phyloP scores from a whole-genome alignment of 2,888 invertebrate genomes.

The Synanthedon andrenaeformis region DNA sequence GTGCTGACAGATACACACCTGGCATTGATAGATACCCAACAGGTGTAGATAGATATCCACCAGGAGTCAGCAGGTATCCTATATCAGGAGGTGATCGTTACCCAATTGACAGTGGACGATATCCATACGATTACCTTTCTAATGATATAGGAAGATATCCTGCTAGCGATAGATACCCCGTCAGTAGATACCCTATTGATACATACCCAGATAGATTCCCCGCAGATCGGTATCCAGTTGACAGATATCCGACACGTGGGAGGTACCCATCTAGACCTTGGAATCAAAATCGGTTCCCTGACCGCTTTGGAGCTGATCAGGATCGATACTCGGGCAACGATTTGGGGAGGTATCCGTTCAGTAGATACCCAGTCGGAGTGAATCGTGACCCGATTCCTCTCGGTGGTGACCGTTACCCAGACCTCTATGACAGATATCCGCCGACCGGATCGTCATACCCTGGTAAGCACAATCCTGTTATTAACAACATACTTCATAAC shows the following conservation, averaged over 20 bases:
- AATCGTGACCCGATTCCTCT: slow-evolving; percentile 61
- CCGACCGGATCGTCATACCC: slow-evolving; percentile 66
- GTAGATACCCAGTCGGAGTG: slow-evolving; percentile 57
- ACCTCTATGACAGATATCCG: slow-evolving; percentile 70
- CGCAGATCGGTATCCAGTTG: slow-evolving; percentile 36
- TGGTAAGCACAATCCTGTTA: slow-evolving; percentile 39
- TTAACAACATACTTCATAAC: neutral
- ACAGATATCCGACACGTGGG: slow-evolving; percentile 38
- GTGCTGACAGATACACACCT: slow-evolving; percentile 51
- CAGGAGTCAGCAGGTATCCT: slow-evolving; percentile 43
- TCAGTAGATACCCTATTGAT: slow-evolving; percentile 50
- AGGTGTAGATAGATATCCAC: slow-evolving; percentile 46
- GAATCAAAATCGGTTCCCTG: slow-evolving; percentile 51
- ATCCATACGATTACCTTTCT: slow-evolving; percentile 32
- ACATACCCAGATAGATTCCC: slow-evolving; percentile 45
- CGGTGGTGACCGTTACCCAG: slow-evolving; percentile 62
- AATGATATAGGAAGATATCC: slow-evolving; percentile 35
- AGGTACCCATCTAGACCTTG: slow-evolving; percentile 41
- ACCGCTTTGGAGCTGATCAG: slow-evolving; percentile 64
- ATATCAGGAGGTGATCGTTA: slow-evolving; percentile 34
- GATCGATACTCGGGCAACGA: slow-evolving; percentile 47
- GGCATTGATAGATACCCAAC: slow-evolving; percentile 56
- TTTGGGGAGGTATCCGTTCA: slow-evolving; percentile 58
- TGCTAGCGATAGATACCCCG: slow-evolving; percentile 44
- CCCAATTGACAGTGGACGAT: slow-evolving; percentile 48